Percentiles rank a stretch among this genome's conserved stretches.
Conservation (phyloP, 2,888 invertebrate species). For the Drosophila neonasuta region DNA sequence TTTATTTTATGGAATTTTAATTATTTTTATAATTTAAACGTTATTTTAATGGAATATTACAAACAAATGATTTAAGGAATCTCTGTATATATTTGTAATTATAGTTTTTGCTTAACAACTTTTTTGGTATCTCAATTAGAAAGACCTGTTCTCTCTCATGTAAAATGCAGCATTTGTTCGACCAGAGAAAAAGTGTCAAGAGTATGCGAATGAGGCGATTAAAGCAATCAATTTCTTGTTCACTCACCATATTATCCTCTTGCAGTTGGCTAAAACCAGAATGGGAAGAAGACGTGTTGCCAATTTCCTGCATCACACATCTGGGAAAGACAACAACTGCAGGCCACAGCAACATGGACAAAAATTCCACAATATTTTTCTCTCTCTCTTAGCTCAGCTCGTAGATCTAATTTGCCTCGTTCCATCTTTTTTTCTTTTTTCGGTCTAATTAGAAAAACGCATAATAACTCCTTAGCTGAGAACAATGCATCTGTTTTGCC, state of each 20-base stretch:
- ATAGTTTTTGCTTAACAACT: background rate
- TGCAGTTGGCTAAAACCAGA: slow-evolving; percentile 23
- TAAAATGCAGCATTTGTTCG: background rate
- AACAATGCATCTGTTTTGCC: slow-evolving; percentile 35
- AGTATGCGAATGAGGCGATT: slow-evolving; percentile 28
- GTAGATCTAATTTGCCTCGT: slow-evolving; percentile 27
- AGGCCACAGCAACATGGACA: background rate
- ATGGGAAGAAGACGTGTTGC: slow-evolving; percentile 36
- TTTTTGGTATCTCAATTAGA: background rate
- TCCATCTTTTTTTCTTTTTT: slow-evolving; percentile 1
- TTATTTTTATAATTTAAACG: too few relatives aligned
- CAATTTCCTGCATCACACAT: slow-evolving; percentile 56
- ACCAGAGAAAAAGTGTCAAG: slow-evolving; percentile 50
- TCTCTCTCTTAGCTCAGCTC: background rate
- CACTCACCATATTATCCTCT: slow-evolving; percentile 12
- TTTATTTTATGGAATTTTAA: too few relatives aligned
- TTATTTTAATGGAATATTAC: too few relatives aligned
- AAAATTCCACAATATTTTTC: slow-evolving; percentile 15
- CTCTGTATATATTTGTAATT: too few relatives aligned
- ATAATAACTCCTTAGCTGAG: slow-evolving; percentile 51
- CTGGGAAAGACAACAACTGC: slow-evolving; percentile 22
- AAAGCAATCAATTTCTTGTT: slow-evolving; percentile 33
- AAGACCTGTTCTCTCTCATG: slow-evolving; percentile 9
- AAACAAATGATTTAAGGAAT: too few relatives aligned
- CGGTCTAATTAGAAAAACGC: slow-evolving; percentile 63